Percentiles rank a stretch among this genome's conserved stretches.
Evolutionary conservation across 2,888 invertebrate species (phyloP).

Genomic region (Pristionchus entomophagus): DNA sequence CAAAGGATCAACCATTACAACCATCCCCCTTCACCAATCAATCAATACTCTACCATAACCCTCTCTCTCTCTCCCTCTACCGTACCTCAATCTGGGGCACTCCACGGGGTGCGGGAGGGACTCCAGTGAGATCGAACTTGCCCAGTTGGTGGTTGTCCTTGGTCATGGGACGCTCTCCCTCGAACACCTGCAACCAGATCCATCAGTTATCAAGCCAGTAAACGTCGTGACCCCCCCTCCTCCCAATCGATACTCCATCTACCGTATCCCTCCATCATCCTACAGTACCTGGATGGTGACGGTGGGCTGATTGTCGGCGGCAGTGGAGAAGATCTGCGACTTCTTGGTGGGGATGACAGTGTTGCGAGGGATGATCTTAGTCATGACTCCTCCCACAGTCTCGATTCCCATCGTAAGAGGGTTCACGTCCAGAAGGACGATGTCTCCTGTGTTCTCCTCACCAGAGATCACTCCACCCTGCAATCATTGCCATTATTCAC

Average conservation of each 20-base stretch:
- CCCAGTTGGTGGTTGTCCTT: slow-evolving; percentile 99
- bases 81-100: slow-evolving; percentile 76
- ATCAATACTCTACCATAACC: background rate
- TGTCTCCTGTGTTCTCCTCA: slow-evolving; percentile 89
- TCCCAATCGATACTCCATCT: background rate
- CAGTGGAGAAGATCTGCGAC: slow-evolving; percentile 98
- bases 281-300: slow-evolving; percentile 89
- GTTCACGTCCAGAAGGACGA: slow-evolving; percentile 96
- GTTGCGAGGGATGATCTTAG: slow-evolving; percentile 96
- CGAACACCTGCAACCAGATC: slow-evolving; percentile 84
- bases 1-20: background rate
- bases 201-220: background rate
- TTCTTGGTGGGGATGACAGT: slow-evolving; percentile 99
- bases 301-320: slow-evolving; percentile 98
- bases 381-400: slow-evolving; percentile 99
- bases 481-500: slow-evolving; percentile 85
- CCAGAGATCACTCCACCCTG: slow-evolving; percentile 98
- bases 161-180: slow-evolving; percentile 99
- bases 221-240: background rate
- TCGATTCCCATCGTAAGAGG: slow-evolving; percentile 99
- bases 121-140: slow-evolving; percentile 87
- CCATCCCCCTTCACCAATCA: background rate
- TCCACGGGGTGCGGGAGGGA: slow-evolving; percentile 79
- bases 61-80: background rate
- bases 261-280: background rate